A percentile compares a stretch with the other conserved stretches of the same genome.
These are phyloP conservation scores for Psilopsiagon aymara DNA, from an alignment of 2,113 vertebrate species.

Conservation along the genomic window DNA sequence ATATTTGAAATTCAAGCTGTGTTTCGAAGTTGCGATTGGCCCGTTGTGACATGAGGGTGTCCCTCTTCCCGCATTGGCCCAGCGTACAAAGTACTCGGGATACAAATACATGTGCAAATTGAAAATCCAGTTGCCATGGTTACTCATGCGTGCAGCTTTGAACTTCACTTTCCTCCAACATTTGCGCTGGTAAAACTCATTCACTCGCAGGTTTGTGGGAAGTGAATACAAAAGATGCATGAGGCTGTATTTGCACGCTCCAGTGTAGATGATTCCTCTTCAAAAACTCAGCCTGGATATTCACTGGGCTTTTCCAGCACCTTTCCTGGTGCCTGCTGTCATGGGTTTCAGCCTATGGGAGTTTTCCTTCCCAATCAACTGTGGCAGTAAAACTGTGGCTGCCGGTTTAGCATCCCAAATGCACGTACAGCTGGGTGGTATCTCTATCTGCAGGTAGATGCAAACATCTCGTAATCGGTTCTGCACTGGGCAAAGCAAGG, in stretches of 20 bases:
- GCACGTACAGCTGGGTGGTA: neutral
- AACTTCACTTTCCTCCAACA: conserved; percentile 66
- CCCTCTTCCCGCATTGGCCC: conserved; percentile 26
- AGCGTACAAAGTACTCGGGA: conserved; percentile 32
- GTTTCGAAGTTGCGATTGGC: conserved; percentile 4
- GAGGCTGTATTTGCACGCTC: neutral
- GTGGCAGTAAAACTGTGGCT: neutral
- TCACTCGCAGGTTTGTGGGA: conserved; percentile 16
- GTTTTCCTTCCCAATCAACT: neutral
- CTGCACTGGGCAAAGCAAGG: neutral
- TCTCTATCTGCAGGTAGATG: neutral
- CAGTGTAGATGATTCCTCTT: neutral
- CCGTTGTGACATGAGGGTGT: neutral
- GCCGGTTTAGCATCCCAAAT: neutral
- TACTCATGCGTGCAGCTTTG: conserved; percentile 62
- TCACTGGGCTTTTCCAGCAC: neutral
- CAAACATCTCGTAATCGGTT: neutral
- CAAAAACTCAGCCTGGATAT: neutral
- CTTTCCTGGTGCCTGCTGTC: neutral
- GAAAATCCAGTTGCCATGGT: conserved; percentile 66
- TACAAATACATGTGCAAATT: conserved; percentile 62
- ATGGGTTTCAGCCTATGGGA: neutral
- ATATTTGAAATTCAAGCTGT: conserved; percentile 68
- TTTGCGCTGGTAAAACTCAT: conserved; percentile 55
- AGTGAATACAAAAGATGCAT: conserved; percentile 37